These are phyloP conservation scores for Apotomis turbidana DNA, from an alignment of 2,888 invertebrate species.

Conservation along the genomic window DNA sequence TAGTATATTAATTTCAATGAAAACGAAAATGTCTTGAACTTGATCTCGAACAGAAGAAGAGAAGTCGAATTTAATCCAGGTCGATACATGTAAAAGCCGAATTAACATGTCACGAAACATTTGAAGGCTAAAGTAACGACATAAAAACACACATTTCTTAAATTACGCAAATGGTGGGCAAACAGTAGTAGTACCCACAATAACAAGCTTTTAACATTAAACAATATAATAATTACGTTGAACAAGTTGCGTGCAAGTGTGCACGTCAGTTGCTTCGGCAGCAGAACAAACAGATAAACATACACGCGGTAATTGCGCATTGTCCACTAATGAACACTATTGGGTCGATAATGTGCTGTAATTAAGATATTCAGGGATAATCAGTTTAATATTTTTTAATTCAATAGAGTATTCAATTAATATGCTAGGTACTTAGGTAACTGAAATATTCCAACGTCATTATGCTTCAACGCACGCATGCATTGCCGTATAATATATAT, in stretches of 20 bases:
- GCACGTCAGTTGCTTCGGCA: slow-evolving; percentile 42
- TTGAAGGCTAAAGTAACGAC: slow-evolving; percentile 10
- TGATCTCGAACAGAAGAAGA: too few relatives aligned
- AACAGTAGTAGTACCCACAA: slow-evolving; percentile 17
- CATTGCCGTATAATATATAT: too few relatives aligned
- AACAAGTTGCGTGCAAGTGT: slow-evolving; percentile 46
- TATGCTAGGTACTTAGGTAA: too few relatives aligned
- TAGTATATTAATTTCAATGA: too few relatives aligned
- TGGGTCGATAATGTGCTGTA: slow-evolving; percentile 30
- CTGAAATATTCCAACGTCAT: too few relatives aligned
- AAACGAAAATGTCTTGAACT: too few relatives aligned
- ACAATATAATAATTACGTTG: slow-evolving; percentile 53
- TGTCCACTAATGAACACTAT: slow-evolving; percentile 33
- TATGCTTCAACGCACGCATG: too few relatives aligned
- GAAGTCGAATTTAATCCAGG: too few relatives aligned
- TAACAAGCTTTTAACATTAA: slow-evolving; percentile 43
- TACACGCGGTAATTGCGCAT: slow-evolving; percentile 26
- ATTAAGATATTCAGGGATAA: slow-evolving; percentile 13
- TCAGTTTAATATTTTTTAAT: not conserved
- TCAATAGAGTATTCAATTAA: not conserved
- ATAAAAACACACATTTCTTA: not conserved
- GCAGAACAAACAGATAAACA: slow-evolving; percentile 14
- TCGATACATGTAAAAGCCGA: not conserved
- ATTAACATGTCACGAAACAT: not conserved
- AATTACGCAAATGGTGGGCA: slow-evolving; percentile 23